phyloP scores from a whole-genome alignment of 37 sponge, comb jelly and placozoan genomes.

The Diacarnus erythraeanus region DNA sequence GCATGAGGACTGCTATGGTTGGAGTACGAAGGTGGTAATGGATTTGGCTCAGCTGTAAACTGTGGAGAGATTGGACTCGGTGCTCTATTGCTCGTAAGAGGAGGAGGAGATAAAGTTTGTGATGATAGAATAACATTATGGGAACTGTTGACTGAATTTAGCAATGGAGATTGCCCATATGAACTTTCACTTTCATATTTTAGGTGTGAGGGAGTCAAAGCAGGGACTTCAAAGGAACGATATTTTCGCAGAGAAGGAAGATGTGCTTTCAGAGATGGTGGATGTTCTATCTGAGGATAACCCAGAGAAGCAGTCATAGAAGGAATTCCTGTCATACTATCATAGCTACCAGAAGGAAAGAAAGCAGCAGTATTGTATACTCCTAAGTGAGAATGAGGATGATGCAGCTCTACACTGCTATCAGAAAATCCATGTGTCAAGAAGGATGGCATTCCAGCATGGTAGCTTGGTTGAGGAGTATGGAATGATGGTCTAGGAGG shows the following conservation, averaged over 20 bases:
- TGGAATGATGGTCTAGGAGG: neutral
- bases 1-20: neutral
- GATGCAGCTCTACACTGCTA: neutral
- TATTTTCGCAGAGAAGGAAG: neutral
- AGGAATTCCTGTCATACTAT: neutral
- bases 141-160: neutral
- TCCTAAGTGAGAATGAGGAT: neutral
- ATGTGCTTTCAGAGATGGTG: neutral
- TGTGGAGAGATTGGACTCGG: neutral
- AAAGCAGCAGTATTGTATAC: neutral
- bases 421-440: conserved; percentile 4
- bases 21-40: neutral
- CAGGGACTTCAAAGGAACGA: neutral
- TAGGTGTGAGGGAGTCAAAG: neutral
- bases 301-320: conserved; percentile 6
- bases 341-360: neutral
- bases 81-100: neutral
- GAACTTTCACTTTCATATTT: neutral
- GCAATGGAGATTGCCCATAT: neutral
- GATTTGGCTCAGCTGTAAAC: neutral
- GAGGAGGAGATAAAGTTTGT: conserved; percentile 10
- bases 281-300: neutral
- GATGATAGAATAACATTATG: neutral
- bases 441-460: neutral
- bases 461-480: neutral